Evolutionary conservation across 2,113 vertebrate species (phyloP), one percentile per base, ranked within the genome.

Genomic region (Herpetotheres cachinnans): DNA sequence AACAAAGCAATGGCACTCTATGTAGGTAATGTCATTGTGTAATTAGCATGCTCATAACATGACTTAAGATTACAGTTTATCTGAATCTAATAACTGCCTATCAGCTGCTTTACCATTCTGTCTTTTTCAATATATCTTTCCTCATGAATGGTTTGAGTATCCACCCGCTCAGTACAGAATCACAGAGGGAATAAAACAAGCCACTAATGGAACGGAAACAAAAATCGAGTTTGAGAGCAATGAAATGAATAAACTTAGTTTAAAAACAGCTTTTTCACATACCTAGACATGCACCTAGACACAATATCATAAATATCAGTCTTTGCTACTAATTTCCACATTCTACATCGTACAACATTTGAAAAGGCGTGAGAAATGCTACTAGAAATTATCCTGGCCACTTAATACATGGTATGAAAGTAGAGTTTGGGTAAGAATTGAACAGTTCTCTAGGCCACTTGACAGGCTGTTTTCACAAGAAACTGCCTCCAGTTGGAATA

Each of bases 51-150:
- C 97, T 98, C 97, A 94, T 98, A 98, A 97, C 95, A 98, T 98
- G 98, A 98, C 97, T 98, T 96, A 98, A 98, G 98, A 99, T 98
- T 98, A 98, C 97, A 98, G 98, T 98, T 98, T 98, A 98, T 98
- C 98, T 98, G 96, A 97, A 96, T 97, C 97, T 98, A 98, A 98
- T 98, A 98, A 98, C 98, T 97, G 98, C 98, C 97, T 98, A 98
- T 98, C 97, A 93, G 94, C 95, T 38, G 44, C 95, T 91, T 97
- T 94, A 97, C 97, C 90, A 74, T 96, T 97, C 98, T 97, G 97
- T 94, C 97, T 97, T 93, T 94, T 96, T 96, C 91, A 90, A 97
- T 96, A 96, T 93, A 95, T 97, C 96, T 97, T 97, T 95, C 92
- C 96, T 92, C 73, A 84, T 89, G 92, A 97, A 79, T 81, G 89